phyloP scores from a whole-genome alignment of 2,113 vertebrate species.

The Stegostoma tigrinum region DNA sequence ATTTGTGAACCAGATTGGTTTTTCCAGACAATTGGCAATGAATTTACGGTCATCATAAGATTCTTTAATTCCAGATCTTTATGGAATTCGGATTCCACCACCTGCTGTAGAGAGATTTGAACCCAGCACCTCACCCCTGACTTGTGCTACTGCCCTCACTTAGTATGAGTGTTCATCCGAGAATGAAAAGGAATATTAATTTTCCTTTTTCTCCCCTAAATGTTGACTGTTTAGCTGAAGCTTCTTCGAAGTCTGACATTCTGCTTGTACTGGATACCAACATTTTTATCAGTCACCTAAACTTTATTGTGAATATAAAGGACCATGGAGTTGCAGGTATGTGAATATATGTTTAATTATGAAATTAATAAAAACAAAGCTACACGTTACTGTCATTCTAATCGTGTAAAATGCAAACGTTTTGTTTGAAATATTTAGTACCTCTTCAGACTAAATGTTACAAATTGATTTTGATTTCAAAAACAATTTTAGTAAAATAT shows the following conservation, averaged over 20 bases:
- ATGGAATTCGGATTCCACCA: no score
- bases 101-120: no score
- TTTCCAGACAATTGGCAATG: no score
- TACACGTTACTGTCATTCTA: neutral
- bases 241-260: constrained; percentile 55
- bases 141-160: neutral
- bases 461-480: neutral
- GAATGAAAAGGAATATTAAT: neutral
- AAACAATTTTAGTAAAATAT: neutral
- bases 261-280: constrained; percentile 87
- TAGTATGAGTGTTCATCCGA: neutral
- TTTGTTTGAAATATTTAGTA: neutral
- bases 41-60: no score
- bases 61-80: no score
- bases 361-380: neutral
- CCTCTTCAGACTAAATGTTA: neutral
- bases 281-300: constrained; percentile 84
- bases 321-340: constrained; percentile 72
- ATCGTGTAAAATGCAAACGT: neutral
- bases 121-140: no score
- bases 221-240: constrained; percentile 48
- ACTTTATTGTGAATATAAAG: constrained; percentile 70
- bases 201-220: neutral
- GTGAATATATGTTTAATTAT: constrained; percentile 21
- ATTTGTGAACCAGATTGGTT: no score